These are phyloP conservation scores for Oryzias sinensis DNA, from an alignment of 2,797 vertebrate genomes.

Conservation along the genomic window DNA sequence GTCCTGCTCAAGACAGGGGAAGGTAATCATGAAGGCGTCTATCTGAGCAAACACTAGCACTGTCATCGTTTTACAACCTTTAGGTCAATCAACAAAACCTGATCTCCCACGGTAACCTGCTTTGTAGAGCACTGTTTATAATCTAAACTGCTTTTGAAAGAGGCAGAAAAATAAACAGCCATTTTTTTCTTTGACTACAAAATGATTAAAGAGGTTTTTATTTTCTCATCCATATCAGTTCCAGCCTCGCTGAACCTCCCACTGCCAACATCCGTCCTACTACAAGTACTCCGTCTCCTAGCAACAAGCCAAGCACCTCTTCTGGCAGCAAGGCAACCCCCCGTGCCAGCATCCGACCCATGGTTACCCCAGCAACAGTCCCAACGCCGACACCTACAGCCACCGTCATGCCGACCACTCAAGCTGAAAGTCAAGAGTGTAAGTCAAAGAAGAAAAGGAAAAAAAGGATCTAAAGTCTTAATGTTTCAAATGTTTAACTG, in stretches of 20 bases:
- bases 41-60: background rate
- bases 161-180: too few species aligned
- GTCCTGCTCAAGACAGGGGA: conserved; percentile 90
- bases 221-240: conserved; percentile 64
- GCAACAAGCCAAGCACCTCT: conserved; percentile 88
- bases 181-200: too few species aligned
- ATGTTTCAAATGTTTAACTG: too few species aligned
- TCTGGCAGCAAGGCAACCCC: conserved; percentile 89
- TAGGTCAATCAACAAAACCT: background rate
- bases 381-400: conserved; percentile 93
- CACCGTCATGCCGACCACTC: conserved; percentile 97
- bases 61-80: background rate
- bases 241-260: conserved; percentile 90
- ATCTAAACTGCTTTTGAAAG: too few species aligned
- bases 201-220: background rate
- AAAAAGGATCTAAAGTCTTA: background rate
- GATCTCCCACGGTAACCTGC: background rate
- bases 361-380: conserved; percentile 91
- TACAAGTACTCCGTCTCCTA: conserved; percentile 83
- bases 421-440: conserved; percentile 95
- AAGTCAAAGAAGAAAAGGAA: conserved; percentile 24
- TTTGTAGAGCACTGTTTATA: too few species aligned
- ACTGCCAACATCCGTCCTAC: conserved; percentile 98
- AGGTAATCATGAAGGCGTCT: conserved; percentile 72
- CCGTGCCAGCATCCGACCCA: conserved; percentile 95